Conservation (phyloP, 2,888 invertebrate species). For the Calliopum simillimum region DNA sequence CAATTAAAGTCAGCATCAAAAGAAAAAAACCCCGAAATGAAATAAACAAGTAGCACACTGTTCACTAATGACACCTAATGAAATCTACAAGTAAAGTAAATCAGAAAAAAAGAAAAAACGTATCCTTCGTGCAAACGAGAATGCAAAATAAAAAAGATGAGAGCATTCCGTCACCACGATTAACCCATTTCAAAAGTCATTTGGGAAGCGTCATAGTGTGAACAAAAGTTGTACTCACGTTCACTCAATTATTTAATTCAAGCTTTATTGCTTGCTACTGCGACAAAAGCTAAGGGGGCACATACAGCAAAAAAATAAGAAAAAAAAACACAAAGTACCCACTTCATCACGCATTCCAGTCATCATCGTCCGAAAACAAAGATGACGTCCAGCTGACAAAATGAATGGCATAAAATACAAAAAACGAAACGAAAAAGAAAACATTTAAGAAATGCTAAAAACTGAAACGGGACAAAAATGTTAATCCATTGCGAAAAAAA, state of each 20-base stretch:
- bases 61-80: conserved; percentile 13
- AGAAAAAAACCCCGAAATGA: no score
- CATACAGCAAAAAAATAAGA: no score
- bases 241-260: conserved; percentile 38
- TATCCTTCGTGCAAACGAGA: background rate
- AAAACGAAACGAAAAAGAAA: background rate
- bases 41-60: background rate
- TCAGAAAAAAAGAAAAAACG: background rate
- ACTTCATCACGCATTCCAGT: conserved; percentile 46
- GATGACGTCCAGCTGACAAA: conserved; percentile 29
- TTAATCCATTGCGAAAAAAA: conserved; percentile 20
- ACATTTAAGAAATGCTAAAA: background rate
- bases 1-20: no score
- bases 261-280: conserved; percentile 24
- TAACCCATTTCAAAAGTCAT: conserved; percentile 35
- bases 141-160: background rate
- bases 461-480: conserved; percentile 26
- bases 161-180: conserved; percentile 28
- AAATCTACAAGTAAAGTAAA: background rate
- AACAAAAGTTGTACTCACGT: conserved; percentile 33
- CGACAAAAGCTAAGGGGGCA: no score
- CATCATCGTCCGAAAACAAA: conserved; percentile 27
- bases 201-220: conserved; percentile 30
- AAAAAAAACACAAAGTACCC: conserved; percentile 27
- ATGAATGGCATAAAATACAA: conserved; percentile 18